Evolutionary conservation across 2,888 invertebrate genomes (phyloP), one percentile per base, ranked within the genome.

Genomic region (Dicyrtoma fusca): DNA sequence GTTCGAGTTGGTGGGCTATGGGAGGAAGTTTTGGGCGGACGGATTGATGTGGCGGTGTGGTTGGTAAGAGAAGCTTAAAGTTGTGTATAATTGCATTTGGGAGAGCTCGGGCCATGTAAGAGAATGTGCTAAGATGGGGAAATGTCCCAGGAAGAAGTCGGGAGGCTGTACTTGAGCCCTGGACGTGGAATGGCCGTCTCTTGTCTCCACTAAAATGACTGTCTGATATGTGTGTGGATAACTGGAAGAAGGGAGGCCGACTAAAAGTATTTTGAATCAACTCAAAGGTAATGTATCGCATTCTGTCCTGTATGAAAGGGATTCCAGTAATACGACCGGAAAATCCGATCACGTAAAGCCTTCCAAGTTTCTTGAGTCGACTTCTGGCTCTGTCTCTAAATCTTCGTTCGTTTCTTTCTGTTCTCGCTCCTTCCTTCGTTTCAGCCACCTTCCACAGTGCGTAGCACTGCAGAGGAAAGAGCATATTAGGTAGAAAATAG

Each of bases 311-410:
- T 61, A 61, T 61, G 34, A 42, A 42, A 55, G 26, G 62, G 53
- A 72, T 72, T 63, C 68, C 49, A 72, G 68, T 72, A 68, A 72
- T 68, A 68, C 68, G 64, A 69, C 69, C 63, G 69, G 72, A 73
- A 73, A 73, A 73, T 73, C 69, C 63, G 72, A 73, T 73, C 72
- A 73, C 68, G 72, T 73, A 73, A 69, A 73, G 57, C 69, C 69
- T 62, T 17, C 64, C 47, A 47, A 59, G 51, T 70, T 53, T 42
- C 21, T 69, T 26, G 68, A 61, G 61, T 57, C 55, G 47, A 45
- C 45, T n/a, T n/a, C n/a, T 34, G 25, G 57, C 68, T 55, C 21
- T 13, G 21, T 55, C 11, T 4, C 19, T 53, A n/a, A n/a, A n/a
- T n/a, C n/a, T n/a, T n/a, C n/a, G 53, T 21, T 19, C 21, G 53